These are phyloP conservation scores for Salvelinus fontinalis DNA, from an alignment of 2,113 vertebrate genomes.

Conservation along the genomic window DNA sequence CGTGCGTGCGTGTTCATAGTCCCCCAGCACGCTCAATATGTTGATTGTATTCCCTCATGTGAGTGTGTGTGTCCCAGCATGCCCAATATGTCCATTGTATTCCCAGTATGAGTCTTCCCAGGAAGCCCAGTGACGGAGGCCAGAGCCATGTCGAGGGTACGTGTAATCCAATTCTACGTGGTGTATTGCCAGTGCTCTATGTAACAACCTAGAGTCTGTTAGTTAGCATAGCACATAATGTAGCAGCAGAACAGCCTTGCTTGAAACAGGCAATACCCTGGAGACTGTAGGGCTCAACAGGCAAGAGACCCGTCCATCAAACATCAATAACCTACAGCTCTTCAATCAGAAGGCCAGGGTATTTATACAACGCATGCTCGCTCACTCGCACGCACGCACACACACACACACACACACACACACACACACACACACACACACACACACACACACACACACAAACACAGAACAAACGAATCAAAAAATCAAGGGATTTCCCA, in stretches of 20 bases:
- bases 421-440: not conserved
- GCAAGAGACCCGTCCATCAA: constrained; percentile 24
- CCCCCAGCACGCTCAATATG: constrained; percentile 17
- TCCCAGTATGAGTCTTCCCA: not conserved
- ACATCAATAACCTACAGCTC: constrained; percentile 32
- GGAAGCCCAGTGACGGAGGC: not conserved
- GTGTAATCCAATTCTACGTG: not conserved
- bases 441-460: too few relatives aligned
- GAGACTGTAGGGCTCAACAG: not conserved
- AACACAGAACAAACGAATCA: constrained; percentile 48
- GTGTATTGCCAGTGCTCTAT: not conserved
- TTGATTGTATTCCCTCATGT: not conserved
- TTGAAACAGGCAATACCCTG: not conserved
- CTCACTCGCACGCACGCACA: too few relatives aligned
- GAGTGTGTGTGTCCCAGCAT: not conserved
- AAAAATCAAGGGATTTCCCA: constrained; percentile 49
- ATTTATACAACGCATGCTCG: not conserved
- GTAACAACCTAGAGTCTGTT: not conserved
- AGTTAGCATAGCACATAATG: not conserved
- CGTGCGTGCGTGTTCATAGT: too few relatives aligned
- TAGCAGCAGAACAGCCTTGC: not conserved
- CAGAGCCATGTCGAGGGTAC: not conserved
- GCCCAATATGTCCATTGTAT: not conserved
- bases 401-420: too few relatives aligned
- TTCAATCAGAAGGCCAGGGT: constrained; percentile 19